Evolutionary conservation across 2,113 vertebrate species (phyloP).

Genomic region (Nestor notabilis): DNA sequence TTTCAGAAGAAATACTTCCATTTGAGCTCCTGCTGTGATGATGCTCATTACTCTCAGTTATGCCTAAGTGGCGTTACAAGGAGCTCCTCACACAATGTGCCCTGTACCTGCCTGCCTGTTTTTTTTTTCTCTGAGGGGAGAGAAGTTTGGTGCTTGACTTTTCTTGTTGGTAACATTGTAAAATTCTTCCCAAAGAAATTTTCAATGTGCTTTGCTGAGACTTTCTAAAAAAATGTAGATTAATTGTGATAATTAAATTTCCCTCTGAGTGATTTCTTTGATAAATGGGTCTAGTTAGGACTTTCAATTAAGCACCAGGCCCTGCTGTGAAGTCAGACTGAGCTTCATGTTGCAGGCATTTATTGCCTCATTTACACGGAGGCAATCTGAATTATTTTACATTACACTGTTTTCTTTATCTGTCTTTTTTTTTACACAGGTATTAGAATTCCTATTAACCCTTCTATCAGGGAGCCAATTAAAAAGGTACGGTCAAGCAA

Average conservation of each 20-base stretch:
- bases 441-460: conserved; percentile 58
- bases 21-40: not conserved
- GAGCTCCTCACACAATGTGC: not conserved
- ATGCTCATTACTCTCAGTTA: not conserved
- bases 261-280: conserved; percentile 66
- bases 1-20: not conserved
- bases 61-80: not conserved
- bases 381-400: conserved; percentile 58
- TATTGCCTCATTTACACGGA: conserved; percentile 67
- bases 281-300: conserved; percentile 70
- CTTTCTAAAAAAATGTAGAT: conserved; percentile 51
- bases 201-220: not conserved
- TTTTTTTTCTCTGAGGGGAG: not conserved
- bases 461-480: conserved; percentile 43
- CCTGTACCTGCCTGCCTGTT: not conserved
- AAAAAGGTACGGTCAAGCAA: conserved; percentile 45
- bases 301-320: conserved; percentile 64
- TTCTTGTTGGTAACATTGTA: not conserved
- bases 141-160: not conserved
- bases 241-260: conserved; percentile 72
- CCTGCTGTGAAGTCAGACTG: conserved; percentile 68
- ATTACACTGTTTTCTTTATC: conserved; percentile 49
- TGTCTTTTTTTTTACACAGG: conserved; percentile 6
- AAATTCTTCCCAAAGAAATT: not conserved
- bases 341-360: conserved; percentile 51